Conservation (phyloP, 2,797 vertebrate species). For the Macrochelys suwanniensis region DNA sequence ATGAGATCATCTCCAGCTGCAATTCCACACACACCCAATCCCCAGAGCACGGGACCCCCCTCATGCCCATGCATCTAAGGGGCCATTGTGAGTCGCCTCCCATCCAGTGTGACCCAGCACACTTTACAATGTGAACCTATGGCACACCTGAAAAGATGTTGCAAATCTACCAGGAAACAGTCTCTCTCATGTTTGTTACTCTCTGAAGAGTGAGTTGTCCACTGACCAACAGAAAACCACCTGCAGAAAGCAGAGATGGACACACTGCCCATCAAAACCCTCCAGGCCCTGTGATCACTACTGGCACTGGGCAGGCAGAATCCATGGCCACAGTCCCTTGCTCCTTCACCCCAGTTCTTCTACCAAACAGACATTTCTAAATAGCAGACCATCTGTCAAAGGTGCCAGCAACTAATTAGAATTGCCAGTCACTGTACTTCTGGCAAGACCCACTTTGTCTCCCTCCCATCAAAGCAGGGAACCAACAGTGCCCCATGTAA, state of each 20-base stretch:
- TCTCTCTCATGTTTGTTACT: not conserved
- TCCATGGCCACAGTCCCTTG: accelerated
- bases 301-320: not conserved
- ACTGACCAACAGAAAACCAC: not conserved
- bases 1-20: not conserved
- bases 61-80: too few relatives aligned
- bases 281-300: accelerated
- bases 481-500: accelerated
- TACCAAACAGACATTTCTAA: not conserved
- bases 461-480: not conserved
- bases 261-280: accelerated
- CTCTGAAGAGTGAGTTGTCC: not conserved
- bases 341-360: accelerated
- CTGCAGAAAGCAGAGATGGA: accelerated
- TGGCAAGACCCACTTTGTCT: not conserved
- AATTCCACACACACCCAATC: not conserved
- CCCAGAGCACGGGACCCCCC: not conserved
- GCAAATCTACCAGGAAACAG: not conserved
- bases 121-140: not conserved
- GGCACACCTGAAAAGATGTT: not conserved
- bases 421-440: accelerated
- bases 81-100: not conserved
- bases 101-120: not conserved
- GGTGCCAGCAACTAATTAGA: accelerated
- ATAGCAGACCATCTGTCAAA: not conserved